Percentiles rank a stretch among this genome's conserved stretches.
Evolutionary conservation across 2,888 invertebrate species (phyloP).

Genomic region (Polia nebulosa): DNA sequence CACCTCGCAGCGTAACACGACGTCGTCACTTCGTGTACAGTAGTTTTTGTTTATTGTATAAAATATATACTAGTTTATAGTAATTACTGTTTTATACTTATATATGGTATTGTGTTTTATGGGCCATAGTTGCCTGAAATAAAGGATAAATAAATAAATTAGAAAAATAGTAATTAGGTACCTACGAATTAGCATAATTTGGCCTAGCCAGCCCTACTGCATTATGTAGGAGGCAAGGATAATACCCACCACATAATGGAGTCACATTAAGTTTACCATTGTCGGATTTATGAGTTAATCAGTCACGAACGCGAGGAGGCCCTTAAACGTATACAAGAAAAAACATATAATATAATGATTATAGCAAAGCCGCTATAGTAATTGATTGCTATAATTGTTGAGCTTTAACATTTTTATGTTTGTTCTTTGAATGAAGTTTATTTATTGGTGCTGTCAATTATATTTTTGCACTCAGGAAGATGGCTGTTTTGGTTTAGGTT

Average conservation of each 20-base stretch:
- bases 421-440: conserved; percentile 16
- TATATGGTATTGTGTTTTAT: too few relatives aligned
- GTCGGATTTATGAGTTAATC: conserved; percentile 82
- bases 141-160: too few relatives aligned
- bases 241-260: conserved; percentile 78
- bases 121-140: too few relatives aligned
- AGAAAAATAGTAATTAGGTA: too few relatives aligned
- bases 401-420: conserved; percentile 31
- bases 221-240: conserved; percentile 84
- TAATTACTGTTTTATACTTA: too few relatives aligned
- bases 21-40: too few relatives aligned
- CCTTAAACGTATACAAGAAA: conserved; percentile 68
- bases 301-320: conserved; percentile 72
- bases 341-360: conserved; percentile 60
- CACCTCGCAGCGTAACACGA: too few relatives aligned
- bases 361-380: conserved; percentile 42
- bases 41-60: too few relatives aligned
- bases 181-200: conserved; percentile 6
- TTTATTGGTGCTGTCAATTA: conserved; percentile 38
- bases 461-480: conserved; percentile 12
- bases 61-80: too few relatives aligned
- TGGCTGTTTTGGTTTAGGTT: conserved; percentile 2
- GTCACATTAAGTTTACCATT: conserved; percentile 79
- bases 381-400: conserved; percentile 52
- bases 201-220: conserved; percentile 75